Percentiles rank a stretch among this genome's conserved stretches.
These are phyloP conservation scores for Synergus umbraculus DNA, from an alignment of 2,888 invertebrate genomes.

Conservation along the genomic window DNA sequence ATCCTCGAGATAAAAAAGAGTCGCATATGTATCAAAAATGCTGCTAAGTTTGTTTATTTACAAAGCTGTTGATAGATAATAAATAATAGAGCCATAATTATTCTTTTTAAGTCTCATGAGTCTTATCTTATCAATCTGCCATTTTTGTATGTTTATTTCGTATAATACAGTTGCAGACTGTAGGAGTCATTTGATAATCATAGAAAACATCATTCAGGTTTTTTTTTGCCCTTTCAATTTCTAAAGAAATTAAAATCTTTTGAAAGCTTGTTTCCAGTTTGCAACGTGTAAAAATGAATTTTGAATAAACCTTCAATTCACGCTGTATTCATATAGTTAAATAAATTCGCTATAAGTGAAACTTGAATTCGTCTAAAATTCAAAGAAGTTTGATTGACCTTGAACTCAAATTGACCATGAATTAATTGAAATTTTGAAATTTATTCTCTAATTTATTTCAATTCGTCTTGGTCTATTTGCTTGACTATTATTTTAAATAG, in stretches of 20 bases:
- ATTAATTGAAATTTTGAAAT: no score
- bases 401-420: no score
- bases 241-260: background rate
- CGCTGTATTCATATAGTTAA: no score
- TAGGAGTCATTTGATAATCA: background rate
- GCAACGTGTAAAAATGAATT: no score
- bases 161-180: background rate
- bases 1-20: background rate
- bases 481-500: no score
- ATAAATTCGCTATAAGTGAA: no score
- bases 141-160: background rate
- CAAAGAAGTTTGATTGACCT: no score
- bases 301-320: no score
- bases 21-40: background rate
- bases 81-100: background rate
- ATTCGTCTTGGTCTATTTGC: no score
- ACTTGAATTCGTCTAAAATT: no score
- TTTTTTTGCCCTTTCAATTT: background rate
- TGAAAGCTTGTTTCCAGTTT: no score
- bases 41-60: background rate
- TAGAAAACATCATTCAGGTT: background rate
- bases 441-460: no score
- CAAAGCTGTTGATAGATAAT: background rate
- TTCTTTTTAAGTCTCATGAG: background rate
- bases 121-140: background rate